A percentile compares a stretch with the other conserved stretches of the same genome.
phyloP scores from a whole-genome alignment of 2,797 vertebrate genomes.

The Lophius americanus region DNA sequence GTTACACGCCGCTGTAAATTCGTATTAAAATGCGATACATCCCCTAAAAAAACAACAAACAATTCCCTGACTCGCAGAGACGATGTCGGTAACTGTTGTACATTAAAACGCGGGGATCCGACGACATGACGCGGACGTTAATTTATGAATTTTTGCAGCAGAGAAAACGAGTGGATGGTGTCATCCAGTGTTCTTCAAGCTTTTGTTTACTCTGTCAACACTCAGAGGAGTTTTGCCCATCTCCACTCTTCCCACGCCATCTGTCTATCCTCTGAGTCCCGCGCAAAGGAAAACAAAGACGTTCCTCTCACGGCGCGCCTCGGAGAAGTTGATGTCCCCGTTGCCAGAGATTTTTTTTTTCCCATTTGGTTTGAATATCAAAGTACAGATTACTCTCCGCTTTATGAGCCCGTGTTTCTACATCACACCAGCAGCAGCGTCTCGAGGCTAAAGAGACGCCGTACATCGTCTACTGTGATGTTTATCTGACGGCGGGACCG shows the following conservation, averaged over 20 bases:
- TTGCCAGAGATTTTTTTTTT: conserved; percentile 34
- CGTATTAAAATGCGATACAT: too few relatives aligned
- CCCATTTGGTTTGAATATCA: conserved; percentile 61
- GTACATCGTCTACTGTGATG: conserved; percentile 6
- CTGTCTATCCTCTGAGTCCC: conserved; percentile 57
- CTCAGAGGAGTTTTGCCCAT: conserved; percentile 51
- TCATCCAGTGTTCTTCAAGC: conserved; percentile 45
- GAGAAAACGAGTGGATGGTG: conserved; percentile 54
- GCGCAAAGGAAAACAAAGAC: conserved; percentile 42
- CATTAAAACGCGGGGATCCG: not conserved
- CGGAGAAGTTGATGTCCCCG: conserved; percentile 44
- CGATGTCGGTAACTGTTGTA: not conserved
- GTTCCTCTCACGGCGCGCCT: conserved; percentile 39
- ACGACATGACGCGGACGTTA: conserved; percentile 8
- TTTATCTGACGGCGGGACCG: not conserved
- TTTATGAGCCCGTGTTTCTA: conserved; percentile 44
- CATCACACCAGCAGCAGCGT: conserved; percentile 36
- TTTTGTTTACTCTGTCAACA: conserved; percentile 63
- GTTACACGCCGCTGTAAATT: too few relatives aligned
- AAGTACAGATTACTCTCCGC: conserved; percentile 48
- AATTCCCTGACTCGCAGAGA: too few relatives aligned
- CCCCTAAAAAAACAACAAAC: too few relatives aligned
- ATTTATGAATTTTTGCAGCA: conserved; percentile 3
- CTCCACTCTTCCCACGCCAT: conserved; percentile 58
- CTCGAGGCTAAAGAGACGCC: conserved; percentile 29